phyloP scores from a whole-genome alignment of 2,888 invertebrate genomes.

The Phorcus lineatus region DNA sequence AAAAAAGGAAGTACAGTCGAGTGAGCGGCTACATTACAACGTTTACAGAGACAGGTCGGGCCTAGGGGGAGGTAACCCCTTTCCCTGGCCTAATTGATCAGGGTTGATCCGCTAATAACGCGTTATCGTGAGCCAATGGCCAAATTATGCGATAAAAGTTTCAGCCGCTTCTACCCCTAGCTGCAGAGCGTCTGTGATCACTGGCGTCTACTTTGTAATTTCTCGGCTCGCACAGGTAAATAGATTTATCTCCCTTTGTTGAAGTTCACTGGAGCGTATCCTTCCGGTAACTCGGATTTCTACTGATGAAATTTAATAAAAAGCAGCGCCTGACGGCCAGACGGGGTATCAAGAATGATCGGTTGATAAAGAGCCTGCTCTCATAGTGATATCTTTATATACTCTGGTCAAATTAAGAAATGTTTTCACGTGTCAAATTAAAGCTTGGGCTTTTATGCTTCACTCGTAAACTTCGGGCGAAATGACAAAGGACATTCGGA shows the following conservation, averaged over 20 bases:
- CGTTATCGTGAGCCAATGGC: neutral
- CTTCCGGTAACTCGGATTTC: constrained; percentile 10
- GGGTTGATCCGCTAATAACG: constrained; percentile 4
- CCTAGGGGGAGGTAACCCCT: neutral
- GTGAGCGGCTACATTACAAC: too few species aligned
- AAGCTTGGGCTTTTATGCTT: too few species aligned
- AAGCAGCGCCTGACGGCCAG: neutral
- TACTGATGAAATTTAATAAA: constrained; percentile 4
- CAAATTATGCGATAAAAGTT: constrained; percentile 12
- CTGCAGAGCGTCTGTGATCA: neutral
- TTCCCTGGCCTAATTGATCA: constrained; percentile 1
- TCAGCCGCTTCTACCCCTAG: neutral
- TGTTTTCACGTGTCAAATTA: neutral
- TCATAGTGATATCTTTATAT: neutral
- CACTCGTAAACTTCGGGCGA: too few species aligned
- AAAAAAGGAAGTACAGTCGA: too few species aligned
- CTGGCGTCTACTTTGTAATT: constrained; percentile 17
- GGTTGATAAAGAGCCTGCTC: neutral
- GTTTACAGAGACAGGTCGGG: too few species aligned
- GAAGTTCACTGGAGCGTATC: neutral
- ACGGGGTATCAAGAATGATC: neutral
- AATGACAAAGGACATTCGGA: too few species aligned
- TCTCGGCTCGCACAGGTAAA: constrained; percentile 23
- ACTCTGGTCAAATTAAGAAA: neutral
- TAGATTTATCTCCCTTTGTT: constrained; percentile 23